Evolutionary conservation across 1,140 invertebrate genomes (phyloP).

Genomic region (Latrodectus geometricus): DNA sequence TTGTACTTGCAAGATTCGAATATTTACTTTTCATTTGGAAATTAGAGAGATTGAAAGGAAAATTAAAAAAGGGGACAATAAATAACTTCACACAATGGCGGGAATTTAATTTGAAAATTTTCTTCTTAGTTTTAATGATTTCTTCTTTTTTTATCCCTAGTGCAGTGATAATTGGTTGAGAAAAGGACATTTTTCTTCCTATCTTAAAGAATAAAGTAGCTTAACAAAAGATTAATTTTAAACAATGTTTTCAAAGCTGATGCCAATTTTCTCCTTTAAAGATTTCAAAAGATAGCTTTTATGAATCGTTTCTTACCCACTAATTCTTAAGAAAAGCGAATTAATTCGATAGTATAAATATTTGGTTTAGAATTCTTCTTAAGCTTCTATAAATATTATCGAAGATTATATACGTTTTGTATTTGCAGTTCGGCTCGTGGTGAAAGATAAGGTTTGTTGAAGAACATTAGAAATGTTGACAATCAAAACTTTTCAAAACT

Average conservation of each 20-base stretch:
- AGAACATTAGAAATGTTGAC: neutral
- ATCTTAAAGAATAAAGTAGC: constrained; percentile 20
- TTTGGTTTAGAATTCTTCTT: constrained; percentile 41
- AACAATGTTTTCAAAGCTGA: constrained; percentile 26
- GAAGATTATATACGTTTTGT: constrained; percentile 25
- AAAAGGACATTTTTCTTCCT: neutral
- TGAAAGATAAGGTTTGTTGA: neutral
- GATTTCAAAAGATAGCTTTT: constrained; percentile 34
- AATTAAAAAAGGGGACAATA: neutral
- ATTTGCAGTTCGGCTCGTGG: neutral
- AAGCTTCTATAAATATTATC: constrained; percentile 14
- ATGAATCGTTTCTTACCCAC: constrained; percentile 4
- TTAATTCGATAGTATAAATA: constrained; percentile 34
- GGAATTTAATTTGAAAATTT: constrained; percentile 24
- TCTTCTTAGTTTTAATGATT: neutral
- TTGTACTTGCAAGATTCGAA: constrained; percentile 25
- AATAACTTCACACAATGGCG: neutral
- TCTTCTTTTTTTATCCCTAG: neutral
- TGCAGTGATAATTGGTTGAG: neutral
- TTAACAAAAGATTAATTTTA: constrained; percentile 49
- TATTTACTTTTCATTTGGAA: constrained; percentile 43
- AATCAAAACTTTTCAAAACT: neutral
- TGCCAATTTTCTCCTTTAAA: neutral
- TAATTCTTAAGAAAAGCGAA: neutral
- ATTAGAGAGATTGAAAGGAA: constrained; percentile 3